Conservation (phyloP, 2,888 invertebrate genomes). For the Parasteatoda lunata region DNA sequence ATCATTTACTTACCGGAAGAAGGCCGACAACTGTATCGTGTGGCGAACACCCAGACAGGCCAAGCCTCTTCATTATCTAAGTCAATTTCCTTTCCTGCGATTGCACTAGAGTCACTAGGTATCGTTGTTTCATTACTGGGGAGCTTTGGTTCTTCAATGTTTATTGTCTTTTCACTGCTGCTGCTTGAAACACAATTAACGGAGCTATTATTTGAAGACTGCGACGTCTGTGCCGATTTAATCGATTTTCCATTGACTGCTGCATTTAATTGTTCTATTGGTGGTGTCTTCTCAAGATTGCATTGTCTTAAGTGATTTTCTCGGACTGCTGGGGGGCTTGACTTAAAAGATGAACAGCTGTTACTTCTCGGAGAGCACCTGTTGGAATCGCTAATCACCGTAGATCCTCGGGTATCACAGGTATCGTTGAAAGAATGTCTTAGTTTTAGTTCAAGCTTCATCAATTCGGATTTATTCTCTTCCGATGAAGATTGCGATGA, state of each 20-base stretch:
- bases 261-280: not conserved
- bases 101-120: constrained; percentile 18
- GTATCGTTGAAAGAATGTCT: not conserved
- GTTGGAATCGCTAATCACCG: not conserved
- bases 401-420: not conserved
- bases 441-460: not conserved
- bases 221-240: not conserved
- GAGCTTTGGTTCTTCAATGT: not conserved
- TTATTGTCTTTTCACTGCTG: not conserved
- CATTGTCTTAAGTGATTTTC: not conserved
- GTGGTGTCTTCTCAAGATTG: not conserved
- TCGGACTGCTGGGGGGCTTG: not conserved
- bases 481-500: not conserved
- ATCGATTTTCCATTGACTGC: not conserved
- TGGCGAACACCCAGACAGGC: constrained; percentile 54
- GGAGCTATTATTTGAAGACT: not conserved
- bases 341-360: not conserved
- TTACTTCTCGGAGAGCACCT: not conserved
- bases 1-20: constrained; percentile 40
- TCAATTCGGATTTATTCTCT: not conserved
- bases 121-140: not conserved
- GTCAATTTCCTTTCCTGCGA: not conserved
- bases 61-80: not conserved
- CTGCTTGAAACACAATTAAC: not conserved
- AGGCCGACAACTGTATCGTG: constrained; percentile 39